Percentiles rank a stretch among this genome's conserved stretches.
These are phyloP conservation scores for Chiroxiphia lanceolata DNA, from an alignment of 2,797 vertebrate species.

Conservation along the genomic window DNA sequence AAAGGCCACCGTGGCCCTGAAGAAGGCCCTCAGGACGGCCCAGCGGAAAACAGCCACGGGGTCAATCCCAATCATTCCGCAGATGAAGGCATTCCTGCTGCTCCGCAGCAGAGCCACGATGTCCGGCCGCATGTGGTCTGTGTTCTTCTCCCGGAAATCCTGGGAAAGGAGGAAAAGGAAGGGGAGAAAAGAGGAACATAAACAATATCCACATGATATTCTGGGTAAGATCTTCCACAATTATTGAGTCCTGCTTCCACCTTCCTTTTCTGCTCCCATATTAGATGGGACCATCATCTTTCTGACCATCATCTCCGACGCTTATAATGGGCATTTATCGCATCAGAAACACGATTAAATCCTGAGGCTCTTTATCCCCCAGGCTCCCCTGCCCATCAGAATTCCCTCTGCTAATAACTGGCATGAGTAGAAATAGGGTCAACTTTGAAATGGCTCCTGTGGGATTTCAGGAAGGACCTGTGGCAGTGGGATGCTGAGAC, in stretches of 20 bases:
- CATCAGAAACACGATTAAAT: neutral
- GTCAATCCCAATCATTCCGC: conserved; percentile 93
- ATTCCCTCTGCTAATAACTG: neutral
- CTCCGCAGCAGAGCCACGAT: conserved; percentile 95
- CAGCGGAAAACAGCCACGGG: conserved; percentile 95
- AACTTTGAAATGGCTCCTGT: fast-evolving
- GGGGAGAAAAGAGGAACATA: neutral
- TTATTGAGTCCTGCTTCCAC: neutral
- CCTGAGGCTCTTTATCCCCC: fast-evolving
- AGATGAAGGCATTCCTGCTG: conserved; percentile 93
- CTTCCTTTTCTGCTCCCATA: neutral
- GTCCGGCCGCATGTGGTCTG: conserved; percentile 97
- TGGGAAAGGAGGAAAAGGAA: conserved; percentile 36
- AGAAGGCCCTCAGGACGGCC: conserved; percentile 92
- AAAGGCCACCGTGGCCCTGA: conserved; percentile 91
- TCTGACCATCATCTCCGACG: neutral
- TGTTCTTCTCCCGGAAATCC: conserved; percentile 99
- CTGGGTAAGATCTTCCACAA: neutral
- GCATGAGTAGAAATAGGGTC: neutral
- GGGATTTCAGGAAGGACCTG: neutral
- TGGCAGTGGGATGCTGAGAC: neutral
- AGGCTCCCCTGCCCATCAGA: neutral
- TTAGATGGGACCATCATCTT: neutral
- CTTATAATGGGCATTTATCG: fast-evolving
- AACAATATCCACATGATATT: fast-evolving